Conservation (phyloP, 2,888 invertebrate species). For the Creontiades dilutus region DNA sequence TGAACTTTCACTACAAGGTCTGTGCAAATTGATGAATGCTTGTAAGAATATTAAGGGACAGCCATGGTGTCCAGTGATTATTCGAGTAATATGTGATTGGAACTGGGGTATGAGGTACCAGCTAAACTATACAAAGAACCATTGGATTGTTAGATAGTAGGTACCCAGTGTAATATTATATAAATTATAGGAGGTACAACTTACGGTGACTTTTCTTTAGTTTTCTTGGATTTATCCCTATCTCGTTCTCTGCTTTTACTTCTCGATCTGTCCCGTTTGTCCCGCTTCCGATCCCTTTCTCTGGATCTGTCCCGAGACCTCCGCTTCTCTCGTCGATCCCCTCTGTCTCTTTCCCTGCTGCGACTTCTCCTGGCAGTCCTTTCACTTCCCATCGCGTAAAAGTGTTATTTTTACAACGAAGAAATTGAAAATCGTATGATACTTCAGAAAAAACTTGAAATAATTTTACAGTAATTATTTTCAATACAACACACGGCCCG, state of each 20-base stretch:
- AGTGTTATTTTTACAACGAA: no score
- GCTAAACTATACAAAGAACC: no score
- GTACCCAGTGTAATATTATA: background rate
- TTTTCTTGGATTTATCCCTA: constrained; percentile 72
- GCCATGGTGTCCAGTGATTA: no score
- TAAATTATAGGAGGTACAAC: background rate
- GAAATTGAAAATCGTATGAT: background rate
- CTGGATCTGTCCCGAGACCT: constrained; percentile 79
- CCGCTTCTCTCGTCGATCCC: constrained; percentile 75
- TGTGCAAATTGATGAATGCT: no score
- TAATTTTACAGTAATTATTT: no score
- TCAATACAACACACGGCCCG: background rate
- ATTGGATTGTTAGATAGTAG: background rate
- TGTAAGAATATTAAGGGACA: no score
- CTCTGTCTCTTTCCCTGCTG: constrained; percentile 76
- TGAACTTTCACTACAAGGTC: no score
- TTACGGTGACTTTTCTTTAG: constrained; percentile 73
- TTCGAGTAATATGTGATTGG: no score
- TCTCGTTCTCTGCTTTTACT: constrained; percentile 77
- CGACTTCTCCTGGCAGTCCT: constrained; percentile 75
- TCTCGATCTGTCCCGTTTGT: constrained; percentile 76
- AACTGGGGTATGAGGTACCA: no score
- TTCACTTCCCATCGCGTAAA: constrained; percentile 73
- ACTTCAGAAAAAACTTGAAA: background rate
- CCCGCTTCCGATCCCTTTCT: constrained; percentile 76